Evolutionary conservation across 1,140 invertebrate species (phyloP).

Genomic region (Eciton burchellii): DNA sequence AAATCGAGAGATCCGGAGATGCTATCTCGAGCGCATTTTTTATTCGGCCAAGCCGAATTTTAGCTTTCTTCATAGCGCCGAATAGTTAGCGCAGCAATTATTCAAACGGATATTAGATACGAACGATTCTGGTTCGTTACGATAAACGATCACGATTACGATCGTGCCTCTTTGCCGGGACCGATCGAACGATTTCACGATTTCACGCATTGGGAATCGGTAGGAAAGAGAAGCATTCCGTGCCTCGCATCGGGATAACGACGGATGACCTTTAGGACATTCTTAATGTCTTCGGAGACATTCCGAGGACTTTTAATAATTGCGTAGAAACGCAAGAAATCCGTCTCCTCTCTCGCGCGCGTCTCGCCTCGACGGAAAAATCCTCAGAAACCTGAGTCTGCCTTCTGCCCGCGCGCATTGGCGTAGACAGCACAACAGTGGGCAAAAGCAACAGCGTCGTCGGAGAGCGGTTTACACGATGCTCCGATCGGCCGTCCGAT

Average conservation of each 20-base stretch:
- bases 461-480: constrained; percentile 22
- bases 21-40: neutral
- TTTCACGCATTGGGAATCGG: constrained; percentile 18
- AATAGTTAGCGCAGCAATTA: neutral
- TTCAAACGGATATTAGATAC: neutral
- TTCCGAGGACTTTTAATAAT: constrained; percentile 63
- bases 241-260: constrained; percentile 13
- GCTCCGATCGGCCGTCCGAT: constrained; percentile 63
- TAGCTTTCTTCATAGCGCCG: too few relatives aligned
- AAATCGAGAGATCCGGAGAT: neutral
- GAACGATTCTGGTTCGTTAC: neutral
- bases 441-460: constrained; percentile 54
- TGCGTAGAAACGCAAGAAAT: constrained; percentile 43
- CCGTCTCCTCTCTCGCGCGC: constrained; percentile 33
- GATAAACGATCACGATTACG: neutral
- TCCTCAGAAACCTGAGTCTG: constrained; percentile 18
- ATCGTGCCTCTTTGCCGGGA: neutral
- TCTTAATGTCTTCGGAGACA: constrained; percentile 40
- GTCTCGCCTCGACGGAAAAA: constrained; percentile 11
- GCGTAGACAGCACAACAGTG: constrained; percentile 35
- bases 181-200: constrained; percentile 7
- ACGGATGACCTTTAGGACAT: constrained; percentile 20
- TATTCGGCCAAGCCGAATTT: neutral
- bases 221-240: neutral
- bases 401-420: constrained; percentile 35